phyloP scores from a whole-genome alignment of 2,113 vertebrate genomes.

The Trochalopteron elliotii region DNA sequence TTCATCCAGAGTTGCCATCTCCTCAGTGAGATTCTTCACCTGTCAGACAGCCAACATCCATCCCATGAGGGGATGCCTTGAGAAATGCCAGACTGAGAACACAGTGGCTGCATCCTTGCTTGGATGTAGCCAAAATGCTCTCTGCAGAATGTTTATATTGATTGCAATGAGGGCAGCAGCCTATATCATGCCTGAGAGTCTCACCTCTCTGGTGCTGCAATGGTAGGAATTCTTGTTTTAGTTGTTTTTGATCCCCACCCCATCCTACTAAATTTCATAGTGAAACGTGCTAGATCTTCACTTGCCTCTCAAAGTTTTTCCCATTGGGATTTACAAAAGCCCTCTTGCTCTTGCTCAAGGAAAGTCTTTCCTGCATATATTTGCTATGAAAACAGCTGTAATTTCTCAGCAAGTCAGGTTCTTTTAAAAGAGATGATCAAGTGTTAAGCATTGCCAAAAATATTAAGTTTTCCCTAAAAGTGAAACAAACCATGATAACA shows the following conservation, averaged over 20 bases:
- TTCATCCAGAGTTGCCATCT: conserved; percentile 81
- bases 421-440: neutral
- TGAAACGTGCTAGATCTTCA: neutral
- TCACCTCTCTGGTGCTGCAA: neutral
- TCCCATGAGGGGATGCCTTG: neutral
- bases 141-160: neutral
- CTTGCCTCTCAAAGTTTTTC: neutral
- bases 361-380: neutral
- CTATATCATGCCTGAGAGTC: neutral
- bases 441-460: neutral
- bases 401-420: neutral
- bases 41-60: conserved; percentile 19
- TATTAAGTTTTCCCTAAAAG: neutral
- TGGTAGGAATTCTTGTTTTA: neutral
- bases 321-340: neutral
- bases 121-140: neutral
- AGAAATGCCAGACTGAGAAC: neutral
- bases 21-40: conserved; percentile 86
- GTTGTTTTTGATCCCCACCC: neutral
- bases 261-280: neutral
- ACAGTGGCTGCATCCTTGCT: neutral
- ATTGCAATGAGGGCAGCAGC: neutral
- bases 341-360: neutral
- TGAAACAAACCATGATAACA: neutral
- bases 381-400: neutral